Base-by-base conservation (phyloP, 2,888 invertebrate species). In the Teinopalpus imperialis region DNA sequence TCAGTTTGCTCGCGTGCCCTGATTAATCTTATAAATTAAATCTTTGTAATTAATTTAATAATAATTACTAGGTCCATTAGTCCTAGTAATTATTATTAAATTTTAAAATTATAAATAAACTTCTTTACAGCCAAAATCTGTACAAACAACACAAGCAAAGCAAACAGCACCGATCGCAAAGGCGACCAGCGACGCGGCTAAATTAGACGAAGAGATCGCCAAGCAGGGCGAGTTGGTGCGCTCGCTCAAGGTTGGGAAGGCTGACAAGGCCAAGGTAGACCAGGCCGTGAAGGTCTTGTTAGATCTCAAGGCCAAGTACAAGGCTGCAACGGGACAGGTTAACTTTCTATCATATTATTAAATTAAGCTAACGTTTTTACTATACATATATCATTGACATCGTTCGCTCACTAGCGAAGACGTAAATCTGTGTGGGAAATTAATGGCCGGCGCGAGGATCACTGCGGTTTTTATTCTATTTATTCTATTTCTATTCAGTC, bases 251-350 rank as follows among this genome's bases (percentile, higher is more conserved):
- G 54, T 90, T 0, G 85, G 90, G 14, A 94, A 94, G 64, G 75
- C 81, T 48, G 81, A 90, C 56, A 75, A 83, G 54, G 56, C 69
- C 3, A 72, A 73, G 45, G 56, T 83, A 0, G 80, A 81, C 49
- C 73, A 66, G 31, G 82, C 82, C 0, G 76, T 83, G 1, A 92
- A 94, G 65, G 48, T 62, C 1, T 75, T 97, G 8, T 68, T 96
- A 21, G 87, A 88, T 0, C 76, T 96, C 1, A 97, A 97, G 77
- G 81, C 89, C 3, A 91, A 95, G 55, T 97, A 92, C 69, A 97
- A 96, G 72, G 81, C 85, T 6, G 67, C 66, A 14, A 73, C 74
- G 44, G 77, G 75, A 48, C 66, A 74, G 67, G 76, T 75, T 7
- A 52, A 52, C 49, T 26, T 9, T 35, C 1, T 13, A 13, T 34